phyloP scores from a whole-genome alignment of 2,797 vertebrate species.

The Neosalanx taihuensis region DNA sequence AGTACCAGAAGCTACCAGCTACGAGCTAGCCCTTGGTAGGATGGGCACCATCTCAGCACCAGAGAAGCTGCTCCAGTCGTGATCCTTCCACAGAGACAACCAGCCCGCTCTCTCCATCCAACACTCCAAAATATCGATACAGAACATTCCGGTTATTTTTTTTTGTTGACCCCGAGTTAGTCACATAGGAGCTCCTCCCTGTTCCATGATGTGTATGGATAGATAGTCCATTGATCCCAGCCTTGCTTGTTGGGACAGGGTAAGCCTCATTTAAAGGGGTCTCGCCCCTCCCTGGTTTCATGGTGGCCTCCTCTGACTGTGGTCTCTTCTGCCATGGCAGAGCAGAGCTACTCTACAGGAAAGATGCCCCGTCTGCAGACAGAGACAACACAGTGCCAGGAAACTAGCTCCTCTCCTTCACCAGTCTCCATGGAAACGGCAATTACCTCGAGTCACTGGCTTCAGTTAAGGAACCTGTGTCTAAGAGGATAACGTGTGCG shows the following conservation, averaged over 20 bases:
- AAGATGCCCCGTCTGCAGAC: conserved; percentile 1
- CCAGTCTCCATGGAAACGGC: conserved; percentile 64
- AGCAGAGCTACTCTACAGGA: no score
- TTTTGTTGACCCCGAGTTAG: conserved; percentile 17
- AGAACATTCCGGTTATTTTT: conserved; percentile 31
- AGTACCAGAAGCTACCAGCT: background rate
- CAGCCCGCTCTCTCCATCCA: conserved; percentile 15
- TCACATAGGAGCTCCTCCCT: conserved; percentile 39
- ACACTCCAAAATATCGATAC: conserved; percentile 37
- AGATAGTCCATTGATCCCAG: conserved; percentile 47
- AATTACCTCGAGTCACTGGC: conserved; percentile 29
- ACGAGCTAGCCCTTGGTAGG: background rate
- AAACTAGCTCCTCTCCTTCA: conserved; percentile 36
- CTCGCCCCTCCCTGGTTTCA: background rate
- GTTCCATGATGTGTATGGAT: conserved; percentile 45
- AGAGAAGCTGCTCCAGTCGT: background rate
- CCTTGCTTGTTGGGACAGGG: conserved; percentile 32
- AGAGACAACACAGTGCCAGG: conserved; percentile 38
- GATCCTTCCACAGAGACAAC: conserved; percentile 17
- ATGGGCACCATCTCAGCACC: background rate
- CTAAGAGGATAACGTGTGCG: conserved; percentile 11
- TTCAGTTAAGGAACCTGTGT: conserved; percentile 36
- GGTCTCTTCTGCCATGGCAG: background rate
- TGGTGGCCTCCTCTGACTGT: background rate
- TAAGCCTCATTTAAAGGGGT: background rate